Evolutionary conservation across 2,888 invertebrate species (phyloP).

Genomic region (Eupithecia centaureata): DNA sequence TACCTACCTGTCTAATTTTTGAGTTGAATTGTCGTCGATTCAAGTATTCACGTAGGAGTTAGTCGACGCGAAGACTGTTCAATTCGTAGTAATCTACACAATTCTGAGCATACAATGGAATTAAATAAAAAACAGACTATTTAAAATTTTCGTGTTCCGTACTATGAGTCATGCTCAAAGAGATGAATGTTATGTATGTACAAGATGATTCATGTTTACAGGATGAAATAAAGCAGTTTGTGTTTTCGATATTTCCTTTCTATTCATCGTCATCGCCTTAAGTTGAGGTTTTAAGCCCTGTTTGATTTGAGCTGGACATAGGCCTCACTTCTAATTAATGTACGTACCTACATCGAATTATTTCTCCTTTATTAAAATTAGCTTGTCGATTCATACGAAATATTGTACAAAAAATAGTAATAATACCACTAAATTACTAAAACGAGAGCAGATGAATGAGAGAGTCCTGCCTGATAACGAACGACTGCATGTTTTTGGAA

Average conservation of each 20-base stretch:
- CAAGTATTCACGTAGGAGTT: too few species aligned
- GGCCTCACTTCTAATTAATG: too few species aligned
- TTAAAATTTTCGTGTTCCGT: neutral
- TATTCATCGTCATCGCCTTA: too few species aligned
- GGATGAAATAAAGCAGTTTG: neutral
- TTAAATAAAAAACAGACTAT: neutral
- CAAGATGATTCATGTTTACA: neutral
- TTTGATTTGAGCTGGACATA: too few species aligned
- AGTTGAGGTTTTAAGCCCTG: too few species aligned
- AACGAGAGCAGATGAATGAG: too few species aligned
- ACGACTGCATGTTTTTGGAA: neutral
- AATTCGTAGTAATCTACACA: neutral
- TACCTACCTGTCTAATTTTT: neutral
- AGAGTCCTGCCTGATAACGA: neutral
- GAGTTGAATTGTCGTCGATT: too few species aligned
- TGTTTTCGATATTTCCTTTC: neutral
- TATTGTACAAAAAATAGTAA: neutral
- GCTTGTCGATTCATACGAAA: neutral
- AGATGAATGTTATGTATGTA: neutral
- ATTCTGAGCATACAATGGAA: neutral
- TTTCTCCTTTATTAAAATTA: neutral
- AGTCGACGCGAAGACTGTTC: neutral
- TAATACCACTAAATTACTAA: too few species aligned
- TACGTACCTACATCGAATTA: neutral
- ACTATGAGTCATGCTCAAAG: neutral